Evolutionary conservation across 2,888 invertebrate species (phyloP).

Genomic region (Mimas tiliae): DNA sequence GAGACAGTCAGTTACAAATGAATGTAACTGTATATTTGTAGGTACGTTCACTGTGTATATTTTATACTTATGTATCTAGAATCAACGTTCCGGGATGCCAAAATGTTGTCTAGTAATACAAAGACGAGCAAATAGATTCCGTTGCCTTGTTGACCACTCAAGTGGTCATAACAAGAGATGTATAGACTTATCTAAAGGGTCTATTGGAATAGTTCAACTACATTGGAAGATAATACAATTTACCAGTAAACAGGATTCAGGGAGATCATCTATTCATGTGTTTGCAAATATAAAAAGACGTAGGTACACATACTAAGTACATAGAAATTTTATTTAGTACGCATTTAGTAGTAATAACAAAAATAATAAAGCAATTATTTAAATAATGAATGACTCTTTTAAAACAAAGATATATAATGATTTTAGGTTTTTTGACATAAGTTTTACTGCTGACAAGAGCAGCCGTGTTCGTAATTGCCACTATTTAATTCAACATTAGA

Average conservation of each 20-base stretch:
- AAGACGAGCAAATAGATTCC: constrained; percentile 13
- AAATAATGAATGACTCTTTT: too few relatives aligned
- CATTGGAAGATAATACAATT: constrained; percentile 21
- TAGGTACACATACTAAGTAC: neutral
- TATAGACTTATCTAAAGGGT: constrained; percentile 28
- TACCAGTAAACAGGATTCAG: constrained; percentile 7
- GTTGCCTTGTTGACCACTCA: constrained; percentile 39
- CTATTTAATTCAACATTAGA: too few relatives aligned
- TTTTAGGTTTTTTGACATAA: too few relatives aligned
- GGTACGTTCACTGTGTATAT: too few relatives aligned
- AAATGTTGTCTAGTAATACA: constrained; percentile 19
- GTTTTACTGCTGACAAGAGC: too few relatives aligned
- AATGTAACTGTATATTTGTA: too few relatives aligned
- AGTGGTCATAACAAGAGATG: constrained; percentile 38
- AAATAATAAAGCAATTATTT: too few relatives aligned
- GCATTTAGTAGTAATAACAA: too few relatives aligned
- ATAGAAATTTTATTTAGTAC: too few relatives aligned
- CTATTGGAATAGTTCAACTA: constrained; percentile 22
- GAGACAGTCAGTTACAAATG: too few relatives aligned
- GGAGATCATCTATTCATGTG: constrained; percentile 7
- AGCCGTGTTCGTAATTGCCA: too few relatives aligned
- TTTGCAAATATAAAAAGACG: neutral
- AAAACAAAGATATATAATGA: too few relatives aligned
- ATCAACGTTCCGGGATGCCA: neutral
- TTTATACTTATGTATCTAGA: neutral